Conservation (phyloP, 2,797 vertebrate genomes). For the Cichlasoma orientale region DNA sequence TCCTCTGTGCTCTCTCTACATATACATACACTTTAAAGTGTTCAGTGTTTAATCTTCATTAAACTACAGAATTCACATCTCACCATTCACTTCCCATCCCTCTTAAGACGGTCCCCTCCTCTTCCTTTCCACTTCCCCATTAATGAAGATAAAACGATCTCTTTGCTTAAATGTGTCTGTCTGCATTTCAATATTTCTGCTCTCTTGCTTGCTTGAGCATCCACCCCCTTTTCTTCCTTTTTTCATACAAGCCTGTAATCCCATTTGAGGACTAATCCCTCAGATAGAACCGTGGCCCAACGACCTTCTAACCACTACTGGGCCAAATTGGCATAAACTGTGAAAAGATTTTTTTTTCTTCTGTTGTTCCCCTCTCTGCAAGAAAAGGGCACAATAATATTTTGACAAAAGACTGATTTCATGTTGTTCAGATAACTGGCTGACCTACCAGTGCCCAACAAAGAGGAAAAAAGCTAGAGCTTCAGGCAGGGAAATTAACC, state of each 20-base stretch:
- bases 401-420: slow-evolving; percentile 33
- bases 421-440: slow-evolving; percentile 17
- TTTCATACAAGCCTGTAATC: slow-evolving; percentile 54
- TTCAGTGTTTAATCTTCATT: slow-evolving; percentile 41
- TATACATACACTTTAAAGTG: background rate
- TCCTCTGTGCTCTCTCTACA: background rate
- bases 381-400: slow-evolving; percentile 23
- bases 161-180: slow-evolving; percentile 44
- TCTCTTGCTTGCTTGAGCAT: slow-evolving; percentile 39
- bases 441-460: slow-evolving; percentile 4
- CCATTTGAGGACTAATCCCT: slow-evolving; percentile 67
- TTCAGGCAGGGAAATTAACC: slow-evolving; percentile 25
- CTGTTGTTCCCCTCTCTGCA: slow-evolving; percentile 21
- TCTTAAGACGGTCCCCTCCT: slow-evolving; percentile 12
- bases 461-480: slow-evolving; percentile 10
- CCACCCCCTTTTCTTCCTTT: slow-evolving; percentile 29
- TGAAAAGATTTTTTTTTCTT: slow-evolving; percentile 8
- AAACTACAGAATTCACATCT: slow-evolving; percentile 32
- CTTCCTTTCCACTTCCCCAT: slow-evolving; percentile 7
- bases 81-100: slow-evolving; percentile 1
- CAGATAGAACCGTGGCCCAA: slow-evolving; percentile 46
- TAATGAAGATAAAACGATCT: slow-evolving; percentile 53
- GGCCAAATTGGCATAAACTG: slow-evolving; percentile 52
- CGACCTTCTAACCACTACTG: slow-evolving; percentile 51
- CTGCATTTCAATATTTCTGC: slow-evolving; percentile 54